A percentile compares a stretch with the other conserved stretches of the same genome.
Conservation (phyloP, 2,113 vertebrate species). For the Apteryx mantelli region DNA sequence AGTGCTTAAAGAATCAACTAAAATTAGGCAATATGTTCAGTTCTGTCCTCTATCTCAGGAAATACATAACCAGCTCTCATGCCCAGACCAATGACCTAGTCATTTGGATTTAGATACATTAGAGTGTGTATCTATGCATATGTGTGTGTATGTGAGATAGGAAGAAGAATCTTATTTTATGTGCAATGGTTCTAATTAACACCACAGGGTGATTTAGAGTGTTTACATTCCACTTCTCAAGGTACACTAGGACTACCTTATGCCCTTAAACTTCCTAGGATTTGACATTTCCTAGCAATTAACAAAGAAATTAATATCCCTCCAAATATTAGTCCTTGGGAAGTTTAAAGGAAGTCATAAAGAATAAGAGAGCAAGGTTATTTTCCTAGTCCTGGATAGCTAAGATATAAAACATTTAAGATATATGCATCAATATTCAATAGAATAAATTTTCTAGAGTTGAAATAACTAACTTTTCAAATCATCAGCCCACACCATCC, state of each 20-base stretch:
- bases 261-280: background rate
- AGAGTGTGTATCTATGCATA: background rate
- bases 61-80: background rate
- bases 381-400: background rate
- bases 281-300: background rate
- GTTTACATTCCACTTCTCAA: background rate
- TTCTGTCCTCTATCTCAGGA: background rate
- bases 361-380: background rate
- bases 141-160: background rate
- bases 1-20: background rate
- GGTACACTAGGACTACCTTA: background rate
- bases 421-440: background rate
- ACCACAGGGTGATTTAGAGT: background rate
- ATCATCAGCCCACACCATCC: background rate
- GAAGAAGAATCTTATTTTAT: background rate
- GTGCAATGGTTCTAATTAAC: background rate
- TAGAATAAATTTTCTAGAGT: background rate
- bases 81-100: background rate
- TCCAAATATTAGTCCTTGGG: background rate
- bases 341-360: background rate
- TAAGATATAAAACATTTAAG: background rate
- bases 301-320: background rate
- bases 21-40: background rate
- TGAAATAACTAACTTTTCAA: background rate
- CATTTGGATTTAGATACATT: background rate